Conservation (phyloP, 2,797 vertebrate genomes). For the Potorous gilbertii region DNA sequence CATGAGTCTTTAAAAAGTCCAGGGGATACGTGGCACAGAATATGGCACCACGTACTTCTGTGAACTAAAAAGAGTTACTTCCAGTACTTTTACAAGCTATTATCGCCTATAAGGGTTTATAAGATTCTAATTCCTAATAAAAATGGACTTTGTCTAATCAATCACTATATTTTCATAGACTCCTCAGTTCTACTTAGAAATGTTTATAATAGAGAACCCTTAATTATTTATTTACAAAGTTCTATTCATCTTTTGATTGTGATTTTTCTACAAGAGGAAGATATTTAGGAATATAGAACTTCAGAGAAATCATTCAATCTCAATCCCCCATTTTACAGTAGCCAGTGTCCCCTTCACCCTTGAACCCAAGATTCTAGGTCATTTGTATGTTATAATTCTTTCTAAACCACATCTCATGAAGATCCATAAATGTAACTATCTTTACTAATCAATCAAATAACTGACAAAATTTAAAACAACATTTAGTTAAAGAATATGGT, state of each 20-base stretch:
- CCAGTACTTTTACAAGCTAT: neutral
- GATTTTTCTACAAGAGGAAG: neutral
- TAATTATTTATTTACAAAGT: neutral
- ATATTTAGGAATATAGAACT: neutral
- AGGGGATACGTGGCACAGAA: neutral
- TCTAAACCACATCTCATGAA: neutral
- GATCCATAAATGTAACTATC: neutral
- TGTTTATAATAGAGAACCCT: neutral
- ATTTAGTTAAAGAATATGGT: neutral
- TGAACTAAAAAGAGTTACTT: conserved; percentile 5
- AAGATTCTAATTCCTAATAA: neutral
- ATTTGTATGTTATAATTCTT: neutral
- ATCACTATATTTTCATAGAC: neutral
- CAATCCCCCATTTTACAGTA: neutral
- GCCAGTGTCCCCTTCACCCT: neutral
- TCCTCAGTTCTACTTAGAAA: neutral
- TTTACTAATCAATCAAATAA: neutral
- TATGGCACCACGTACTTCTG: neutral
- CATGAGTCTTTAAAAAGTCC: neutral
- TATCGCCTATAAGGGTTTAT: neutral
- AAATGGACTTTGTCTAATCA: neutral
- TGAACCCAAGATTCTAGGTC: neutral
- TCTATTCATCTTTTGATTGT: neutral
- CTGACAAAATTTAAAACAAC: neutral
- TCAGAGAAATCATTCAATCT: neutral